Percentiles rank a stretch among this genome's conserved stretches.
These are phyloP conservation scores for Chitala chitala DNA, from an alignment of 2,113 vertebrate species.

Conservation along the genomic window DNA sequence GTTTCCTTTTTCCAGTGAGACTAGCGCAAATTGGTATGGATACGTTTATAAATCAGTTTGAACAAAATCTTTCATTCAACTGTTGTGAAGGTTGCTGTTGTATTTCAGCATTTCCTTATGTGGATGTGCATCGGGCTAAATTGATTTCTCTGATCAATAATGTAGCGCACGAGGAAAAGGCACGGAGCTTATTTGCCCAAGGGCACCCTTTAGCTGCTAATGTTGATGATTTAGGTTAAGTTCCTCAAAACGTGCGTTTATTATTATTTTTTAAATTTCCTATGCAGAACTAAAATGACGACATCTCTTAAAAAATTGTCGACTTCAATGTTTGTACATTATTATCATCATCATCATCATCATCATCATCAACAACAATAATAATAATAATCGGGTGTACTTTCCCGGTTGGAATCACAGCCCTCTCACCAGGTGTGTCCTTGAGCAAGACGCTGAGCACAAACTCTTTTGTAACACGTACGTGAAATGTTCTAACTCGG, in stretches of 20 bases:
- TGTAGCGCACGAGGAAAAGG: not conserved
- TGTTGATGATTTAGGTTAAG: not conserved
- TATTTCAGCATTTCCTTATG: constrained; percentile 10
- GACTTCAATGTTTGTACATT: too few relatives aligned
- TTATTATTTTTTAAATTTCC: not conserved
- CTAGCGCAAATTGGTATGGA: not conserved
- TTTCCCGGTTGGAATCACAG: too few relatives aligned
- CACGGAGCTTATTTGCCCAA: not conserved
- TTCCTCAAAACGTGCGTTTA: not conserved
- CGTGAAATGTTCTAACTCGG: too few relatives aligned
- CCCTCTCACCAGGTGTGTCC: too few relatives aligned
- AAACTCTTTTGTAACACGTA: too few relatives aligned
- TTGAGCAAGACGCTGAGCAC: too few relatives aligned
- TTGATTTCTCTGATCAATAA: constrained; percentile 23
- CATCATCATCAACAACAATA: too few relatives aligned
- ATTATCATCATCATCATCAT: too few relatives aligned
- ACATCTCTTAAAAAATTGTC: not conserved
- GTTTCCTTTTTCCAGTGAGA: not conserved
- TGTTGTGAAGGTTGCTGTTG: constrained; percentile 1
- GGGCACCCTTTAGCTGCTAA: not conserved
- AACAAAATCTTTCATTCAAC: constrained; percentile 12
- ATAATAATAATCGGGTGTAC: too few relatives aligned
- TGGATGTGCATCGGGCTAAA: constrained; percentile 14
- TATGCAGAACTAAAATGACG: not conserved
- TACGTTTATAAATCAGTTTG: not conserved